Percentiles rank a stretch among this genome's conserved stretches.
Evolutionary conservation across 2,113 vertebrate species (phyloP).

Genomic region (Microtus oregoni): DNA sequence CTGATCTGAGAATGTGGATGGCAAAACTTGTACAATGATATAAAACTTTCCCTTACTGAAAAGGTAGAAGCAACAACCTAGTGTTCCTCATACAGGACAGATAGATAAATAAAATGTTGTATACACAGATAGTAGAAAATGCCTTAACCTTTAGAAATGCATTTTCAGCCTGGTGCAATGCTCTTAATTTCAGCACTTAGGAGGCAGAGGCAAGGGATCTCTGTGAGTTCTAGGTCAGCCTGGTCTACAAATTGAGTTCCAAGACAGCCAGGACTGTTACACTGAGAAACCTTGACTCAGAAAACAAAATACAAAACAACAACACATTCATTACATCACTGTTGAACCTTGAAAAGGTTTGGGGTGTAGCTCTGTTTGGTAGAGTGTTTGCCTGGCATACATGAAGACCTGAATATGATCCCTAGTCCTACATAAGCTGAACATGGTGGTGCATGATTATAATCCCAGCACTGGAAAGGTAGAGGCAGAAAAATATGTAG

Average conservation of each 20-base stretch:
- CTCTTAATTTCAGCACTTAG: not conserved
- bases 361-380: not conserved
- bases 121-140: not conserved
- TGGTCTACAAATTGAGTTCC: not conserved
- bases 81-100: not conserved
- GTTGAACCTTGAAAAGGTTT: not conserved
- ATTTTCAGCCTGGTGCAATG: not conserved
- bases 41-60: slow-evolving; percentile 18
- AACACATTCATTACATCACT: not conserved
- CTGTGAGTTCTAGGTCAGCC: not conserved
- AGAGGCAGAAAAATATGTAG: not conserved
- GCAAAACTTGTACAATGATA: not conserved
- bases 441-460: not conserved
- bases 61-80: not conserved
- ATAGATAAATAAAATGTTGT: not conserved
- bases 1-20: not conserved
- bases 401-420: not conserved
- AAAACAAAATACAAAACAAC: not conserved
- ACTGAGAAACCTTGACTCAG: not conserved
- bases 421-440: too few relatives aligned
- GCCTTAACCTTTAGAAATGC: not conserved
- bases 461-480: not conserved
- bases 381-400: not conserved
- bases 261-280: not conserved
- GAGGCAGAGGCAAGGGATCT: not conserved